Evolutionary conservation across 2,888 invertebrate genomes (phyloP), one percentile per base, ranked within the genome.

Genomic region (Heliconius cydno): DNA sequence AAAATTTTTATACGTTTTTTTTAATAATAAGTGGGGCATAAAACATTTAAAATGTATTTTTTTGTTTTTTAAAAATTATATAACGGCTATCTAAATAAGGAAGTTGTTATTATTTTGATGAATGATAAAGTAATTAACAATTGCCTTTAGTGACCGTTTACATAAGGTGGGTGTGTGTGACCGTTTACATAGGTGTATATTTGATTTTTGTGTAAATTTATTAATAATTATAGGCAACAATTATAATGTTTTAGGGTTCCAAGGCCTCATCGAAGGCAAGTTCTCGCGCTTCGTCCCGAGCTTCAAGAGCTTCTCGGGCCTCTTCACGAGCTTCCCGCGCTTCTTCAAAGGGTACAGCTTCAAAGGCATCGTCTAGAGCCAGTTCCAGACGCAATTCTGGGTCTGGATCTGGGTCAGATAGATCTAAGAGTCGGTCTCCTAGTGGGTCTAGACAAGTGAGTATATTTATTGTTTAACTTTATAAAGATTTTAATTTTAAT

Each of bases 401-500:
- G 2, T 92, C 92, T 0, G 90, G 87, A 0, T 92, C 92, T 71
- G 93, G 89, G 12, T 92, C 92, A 1, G 92, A 88, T 3, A 87
- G 90, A 52, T 94, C 94, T 4, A 90, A 90, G 71, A 94, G 93
- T 84, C 86, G 93, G 1, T 94, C 95, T 0, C 86, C 84, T 0
- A 94, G 94, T 84, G 94, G 93, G 0, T 94, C 94, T 22, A 89
- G 89, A 88, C 90, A 90, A 90, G 94, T 89, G 81, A 81, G 82
- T 80, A 7, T 71, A 52, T 52, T 52, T 52, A 52, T 52, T 22
- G 22, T 22, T 52, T 52, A 22, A 22, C 22, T 22, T 63, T n/a
- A 3, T 25, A 25, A 63, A 25, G 60, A 10, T 60, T 60, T 60
- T 1, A 6, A 15, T 60, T 60, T 25, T n/a, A 15, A 52, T 52